Conservation (phyloP, 2,797 vertebrate species). For the Pseudochirops cupreus region DNA sequence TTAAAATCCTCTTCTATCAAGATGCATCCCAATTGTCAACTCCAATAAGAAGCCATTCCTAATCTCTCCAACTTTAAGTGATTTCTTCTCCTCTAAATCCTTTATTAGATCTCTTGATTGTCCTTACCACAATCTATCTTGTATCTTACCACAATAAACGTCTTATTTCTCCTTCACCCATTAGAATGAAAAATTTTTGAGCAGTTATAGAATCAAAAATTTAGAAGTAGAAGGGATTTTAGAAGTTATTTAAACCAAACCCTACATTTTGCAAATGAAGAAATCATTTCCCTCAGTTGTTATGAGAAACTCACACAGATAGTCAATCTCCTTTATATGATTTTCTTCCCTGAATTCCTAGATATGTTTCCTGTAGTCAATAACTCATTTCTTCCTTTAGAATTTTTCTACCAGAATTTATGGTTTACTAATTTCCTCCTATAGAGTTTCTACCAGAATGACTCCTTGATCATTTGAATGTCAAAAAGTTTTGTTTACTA, state of each 20-base stretch:
- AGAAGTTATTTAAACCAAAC: background rate
- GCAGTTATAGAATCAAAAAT: background rate
- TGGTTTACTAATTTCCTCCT: background rate
- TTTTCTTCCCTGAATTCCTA: background rate
- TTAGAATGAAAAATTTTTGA: background rate
- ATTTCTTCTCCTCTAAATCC: background rate
- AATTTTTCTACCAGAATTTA: background rate
- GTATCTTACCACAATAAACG: background rate
- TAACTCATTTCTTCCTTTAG: background rate
- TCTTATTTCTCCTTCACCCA: background rate
- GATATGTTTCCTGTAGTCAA: background rate
- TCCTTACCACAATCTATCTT: background rate
- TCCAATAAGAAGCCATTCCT: background rate
- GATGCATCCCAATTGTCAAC: background rate
- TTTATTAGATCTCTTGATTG: background rate
- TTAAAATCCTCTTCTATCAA: background rate
- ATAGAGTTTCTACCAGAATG: background rate
- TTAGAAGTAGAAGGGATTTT: background rate
- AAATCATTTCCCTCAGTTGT: background rate
- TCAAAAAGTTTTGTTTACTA: background rate
- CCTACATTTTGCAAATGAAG: background rate
- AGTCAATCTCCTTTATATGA: background rate
- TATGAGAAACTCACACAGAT: background rate
- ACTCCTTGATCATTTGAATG: background rate
- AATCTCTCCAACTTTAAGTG: background rate